Evolutionary conservation across 2,888 invertebrate genomes (phyloP).

Genomic region (Stenodera caucasica): DNA sequence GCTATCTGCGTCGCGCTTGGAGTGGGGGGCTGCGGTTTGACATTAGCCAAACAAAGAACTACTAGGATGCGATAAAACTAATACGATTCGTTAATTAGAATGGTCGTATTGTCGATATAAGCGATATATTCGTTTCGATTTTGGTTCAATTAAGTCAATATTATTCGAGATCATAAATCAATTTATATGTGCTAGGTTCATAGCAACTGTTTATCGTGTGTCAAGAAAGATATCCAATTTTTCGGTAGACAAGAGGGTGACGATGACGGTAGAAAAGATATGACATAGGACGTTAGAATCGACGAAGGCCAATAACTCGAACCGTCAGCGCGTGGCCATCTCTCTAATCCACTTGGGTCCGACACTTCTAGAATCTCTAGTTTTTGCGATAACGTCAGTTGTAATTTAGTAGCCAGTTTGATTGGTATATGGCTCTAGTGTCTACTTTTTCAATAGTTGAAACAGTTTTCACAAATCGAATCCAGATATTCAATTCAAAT

Average conservation of each 20-base stretch:
- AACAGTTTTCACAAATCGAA: constrained; percentile 26
- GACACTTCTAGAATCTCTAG: constrained; percentile 50
- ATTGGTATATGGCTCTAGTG: constrained; percentile 50
- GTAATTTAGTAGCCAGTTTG: constrained; percentile 53
- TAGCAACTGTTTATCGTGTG: constrained; percentile 42
- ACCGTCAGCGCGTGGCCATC: constrained; percentile 51
- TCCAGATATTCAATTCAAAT: constrained; percentile 28
- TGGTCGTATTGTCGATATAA: no score
- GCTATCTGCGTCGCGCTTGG: no score
- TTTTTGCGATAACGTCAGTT: constrained; percentile 54
- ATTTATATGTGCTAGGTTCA: constrained; percentile 35
- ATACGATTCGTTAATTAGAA: no score
- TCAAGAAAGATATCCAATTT: constrained; percentile 44
- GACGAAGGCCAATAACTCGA: constrained; percentile 52
- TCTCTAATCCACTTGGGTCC: constrained; percentile 54
- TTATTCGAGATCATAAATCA: constrained; percentile 29
- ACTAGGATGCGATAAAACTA: no score
- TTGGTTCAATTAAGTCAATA: constrained; percentile 18
- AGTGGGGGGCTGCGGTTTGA: no score
- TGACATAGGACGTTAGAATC: constrained; percentile 52
- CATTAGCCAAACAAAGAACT: no score
- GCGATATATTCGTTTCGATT: not conserved
- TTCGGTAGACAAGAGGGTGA: constrained; percentile 40
- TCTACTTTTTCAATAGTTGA: constrained; percentile 43
- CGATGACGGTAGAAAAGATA: constrained; percentile 42